A percentile compares a stretch with the other conserved stretches of the same genome.
Conservation (phyloP, 2,797 vertebrate genomes). For the Neosalanx taihuensis region DNA sequence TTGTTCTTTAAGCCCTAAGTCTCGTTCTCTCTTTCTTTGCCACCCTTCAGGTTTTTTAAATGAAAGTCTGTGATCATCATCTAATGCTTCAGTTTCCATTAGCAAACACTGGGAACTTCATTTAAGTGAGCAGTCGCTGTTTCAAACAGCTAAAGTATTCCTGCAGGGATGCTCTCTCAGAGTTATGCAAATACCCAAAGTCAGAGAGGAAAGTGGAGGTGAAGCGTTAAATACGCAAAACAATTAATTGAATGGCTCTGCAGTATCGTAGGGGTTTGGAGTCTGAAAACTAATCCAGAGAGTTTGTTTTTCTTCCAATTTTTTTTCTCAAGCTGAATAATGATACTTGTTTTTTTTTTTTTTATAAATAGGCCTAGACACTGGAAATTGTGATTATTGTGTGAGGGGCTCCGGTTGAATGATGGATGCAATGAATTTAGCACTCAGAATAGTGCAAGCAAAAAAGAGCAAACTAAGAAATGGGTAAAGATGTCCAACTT, state of each 20-base stretch:
- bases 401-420: background rate
- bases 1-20: conserved; percentile 9
- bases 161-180: conserved; percentile 42
- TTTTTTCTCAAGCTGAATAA: background rate
- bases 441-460: conserved; percentile 4
- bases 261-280: conserved; percentile 38
- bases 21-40: conserved; percentile 19
- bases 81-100: conserved; percentile 44
- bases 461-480: conserved; percentile 14
- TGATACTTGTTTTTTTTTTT: background rate
- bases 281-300: conserved; percentile 43
- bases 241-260: conserved; percentile 62
- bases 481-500: conserved; percentile 1
- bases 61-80: conserved; percentile 36
- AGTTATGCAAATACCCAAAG: conserved; percentile 55
- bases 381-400: too few relatives aligned
- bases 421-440: background rate
- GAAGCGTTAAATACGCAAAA: conserved; percentile 59
- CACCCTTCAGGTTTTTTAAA: conserved; percentile 31
- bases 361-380: too few relatives aligned
- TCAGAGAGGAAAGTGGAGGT: conserved; percentile 35
- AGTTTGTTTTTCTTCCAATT: conserved; percentile 22
- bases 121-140: conserved; percentile 43
- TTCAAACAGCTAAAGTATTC: conserved; percentile 40
- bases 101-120: conserved; percentile 34